phyloP scores from a whole-genome alignment of 2,797 vertebrate genomes.

The Melanotaenia nigrans region DNA sequence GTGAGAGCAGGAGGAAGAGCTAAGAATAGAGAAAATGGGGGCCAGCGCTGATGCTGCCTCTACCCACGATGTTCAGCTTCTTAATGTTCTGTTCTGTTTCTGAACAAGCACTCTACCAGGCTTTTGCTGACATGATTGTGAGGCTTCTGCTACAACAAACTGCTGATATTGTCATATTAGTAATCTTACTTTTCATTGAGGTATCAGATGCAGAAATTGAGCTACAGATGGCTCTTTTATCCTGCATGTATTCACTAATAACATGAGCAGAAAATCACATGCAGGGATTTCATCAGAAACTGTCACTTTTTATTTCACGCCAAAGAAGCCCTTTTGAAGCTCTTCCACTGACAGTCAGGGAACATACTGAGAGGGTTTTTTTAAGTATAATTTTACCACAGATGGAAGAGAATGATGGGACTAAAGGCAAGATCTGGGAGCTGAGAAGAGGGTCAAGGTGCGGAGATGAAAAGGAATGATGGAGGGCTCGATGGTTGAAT shows the following conservation, averaged over 20 bases:
- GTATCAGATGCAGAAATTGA: slow-evolving; percentile 14
- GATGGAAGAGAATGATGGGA: slow-evolving; percentile 32
- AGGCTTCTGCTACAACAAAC: slow-evolving; percentile 27
- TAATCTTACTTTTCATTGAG: slow-evolving; percentile 16
- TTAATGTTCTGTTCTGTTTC: slow-evolving; percentile 44
- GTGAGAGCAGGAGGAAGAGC: slow-evolving; percentile 68
- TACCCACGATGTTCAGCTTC: slow-evolving; percentile 60
- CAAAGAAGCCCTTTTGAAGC: slow-evolving; percentile 53
- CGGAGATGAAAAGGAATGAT: slow-evolving; percentile 46
- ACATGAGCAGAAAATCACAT: slow-evolving; percentile 42
- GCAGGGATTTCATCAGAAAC: slow-evolving; percentile 47
- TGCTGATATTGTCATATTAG: slow-evolving; percentile 5
- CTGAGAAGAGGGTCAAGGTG: slow-evolving; percentile 43
- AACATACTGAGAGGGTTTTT: slow-evolving; percentile 14
- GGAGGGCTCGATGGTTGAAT: slow-evolving; percentile 48
- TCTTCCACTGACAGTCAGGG: slow-evolving; percentile 20
- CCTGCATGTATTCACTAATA: slow-evolving; percentile 35
- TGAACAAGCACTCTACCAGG: slow-evolving; percentile 41
- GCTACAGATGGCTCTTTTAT: slow-evolving; percentile 25
- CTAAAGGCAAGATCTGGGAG: slow-evolving; percentile 37
- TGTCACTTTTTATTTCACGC: slow-evolving; percentile 51
- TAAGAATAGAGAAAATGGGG: slow-evolving; percentile 74
- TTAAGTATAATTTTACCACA: slow-evolving; percentile 30
- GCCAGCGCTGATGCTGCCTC: slow-evolving; percentile 60
- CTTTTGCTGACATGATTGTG: slow-evolving; percentile 33